Percentiles rank a stretch among this genome's conserved stretches.
Conservation (phyloP, 2,797 vertebrate genomes). For the Notoglanidium macrostoma region DNA sequence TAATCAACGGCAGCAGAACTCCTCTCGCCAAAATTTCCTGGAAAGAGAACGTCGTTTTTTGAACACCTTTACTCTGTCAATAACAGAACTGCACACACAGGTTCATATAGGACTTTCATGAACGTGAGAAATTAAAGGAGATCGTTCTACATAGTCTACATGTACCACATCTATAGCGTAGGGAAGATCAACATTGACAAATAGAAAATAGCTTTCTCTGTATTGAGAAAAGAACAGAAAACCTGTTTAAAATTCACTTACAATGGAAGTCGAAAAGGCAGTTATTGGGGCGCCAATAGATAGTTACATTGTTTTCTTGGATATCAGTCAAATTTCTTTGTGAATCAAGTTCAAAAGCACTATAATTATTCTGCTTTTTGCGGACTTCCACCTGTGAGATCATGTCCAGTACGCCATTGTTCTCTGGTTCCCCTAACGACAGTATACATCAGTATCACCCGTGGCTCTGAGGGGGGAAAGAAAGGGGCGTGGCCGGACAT, state of each 20-base stretch:
- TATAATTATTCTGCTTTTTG: not conserved
- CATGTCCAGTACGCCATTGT: too few relatives aligned
- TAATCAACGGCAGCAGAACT: constrained; percentile 96
- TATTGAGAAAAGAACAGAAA: not conserved
- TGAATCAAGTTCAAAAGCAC: not conserved
- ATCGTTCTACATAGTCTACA: not conserved
- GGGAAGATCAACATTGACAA: not conserved
- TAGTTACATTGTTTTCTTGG: not conserved
- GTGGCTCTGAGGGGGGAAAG: not conserved
- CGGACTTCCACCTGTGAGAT: not conserved
- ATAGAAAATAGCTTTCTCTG: not conserved
- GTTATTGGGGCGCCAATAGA: not conserved
- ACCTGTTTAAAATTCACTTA: not conserved
- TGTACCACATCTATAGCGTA: not conserved
- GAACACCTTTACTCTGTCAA: not conserved
- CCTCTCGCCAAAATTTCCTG: constrained; percentile 97
- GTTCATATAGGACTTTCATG: not conserved
- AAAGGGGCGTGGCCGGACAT: not conserved
- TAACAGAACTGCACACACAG: not conserved
- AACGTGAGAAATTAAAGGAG: not conserved
- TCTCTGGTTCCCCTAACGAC: not conserved
- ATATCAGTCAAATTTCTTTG: not conserved
- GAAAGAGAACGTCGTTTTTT: constrained; percentile 38
- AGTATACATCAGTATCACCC: not conserved
- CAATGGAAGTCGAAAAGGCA: not conserved